phyloP scores from a whole-genome alignment of 2,113 vertebrate species.

The Epinephelus lanceolatus region DNA sequence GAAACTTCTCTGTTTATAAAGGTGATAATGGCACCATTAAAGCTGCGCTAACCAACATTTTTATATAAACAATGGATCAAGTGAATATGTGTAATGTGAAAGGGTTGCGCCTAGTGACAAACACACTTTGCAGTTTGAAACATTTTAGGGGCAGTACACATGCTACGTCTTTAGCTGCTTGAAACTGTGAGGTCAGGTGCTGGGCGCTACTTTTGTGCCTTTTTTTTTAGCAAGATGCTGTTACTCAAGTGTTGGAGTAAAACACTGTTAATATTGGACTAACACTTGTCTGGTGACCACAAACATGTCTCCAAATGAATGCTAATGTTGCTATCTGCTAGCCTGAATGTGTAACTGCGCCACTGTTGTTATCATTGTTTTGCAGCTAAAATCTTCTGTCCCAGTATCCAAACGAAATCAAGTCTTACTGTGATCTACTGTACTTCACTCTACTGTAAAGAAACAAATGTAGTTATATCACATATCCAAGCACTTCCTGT shows the following conservation, averaged over 20 bases:
- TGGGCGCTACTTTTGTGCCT: no score
- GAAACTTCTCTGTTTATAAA: not conserved
- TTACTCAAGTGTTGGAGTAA: not conserved
- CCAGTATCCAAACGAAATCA: not conserved
- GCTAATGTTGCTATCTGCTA: not conserved
- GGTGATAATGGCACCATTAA: not conserved
- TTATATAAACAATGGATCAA: no score
- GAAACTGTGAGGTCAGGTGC: no score
- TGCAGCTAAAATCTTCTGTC: not conserved
- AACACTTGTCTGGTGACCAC: not conserved
- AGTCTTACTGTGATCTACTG: not conserved
- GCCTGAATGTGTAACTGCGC: not conserved
- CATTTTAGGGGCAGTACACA: not conserved
- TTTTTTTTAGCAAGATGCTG: not conserved
- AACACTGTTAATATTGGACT: not conserved
- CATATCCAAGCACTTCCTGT: constrained; percentile 17
- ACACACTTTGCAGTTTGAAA: not conserved
- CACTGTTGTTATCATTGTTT: not conserved
- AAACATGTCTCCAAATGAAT: not conserved
- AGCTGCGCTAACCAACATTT: not conserved
- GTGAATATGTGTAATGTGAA: not conserved
- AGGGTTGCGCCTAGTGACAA: not conserved
- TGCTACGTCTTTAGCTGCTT: no score
- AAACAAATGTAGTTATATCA: not conserved
- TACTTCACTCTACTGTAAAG: not conserved